Evolutionary conservation across 2,113 vertebrate genomes (phyloP).

Genomic region (Pomatorhinus ruficollis): DNA sequence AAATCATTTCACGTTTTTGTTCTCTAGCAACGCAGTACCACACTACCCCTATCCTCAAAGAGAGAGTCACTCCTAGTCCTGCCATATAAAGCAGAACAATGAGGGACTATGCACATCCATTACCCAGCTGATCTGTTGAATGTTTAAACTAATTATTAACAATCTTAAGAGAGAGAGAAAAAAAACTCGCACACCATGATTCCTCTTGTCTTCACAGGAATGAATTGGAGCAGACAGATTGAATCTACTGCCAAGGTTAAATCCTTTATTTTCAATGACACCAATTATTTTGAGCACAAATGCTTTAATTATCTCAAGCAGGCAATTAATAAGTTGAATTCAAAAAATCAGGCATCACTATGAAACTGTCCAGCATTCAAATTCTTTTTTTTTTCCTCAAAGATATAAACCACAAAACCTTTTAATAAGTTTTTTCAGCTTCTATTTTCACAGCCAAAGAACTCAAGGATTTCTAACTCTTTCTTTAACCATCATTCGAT

Average conservation of each 20-base stretch:
- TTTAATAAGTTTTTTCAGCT: neutral
- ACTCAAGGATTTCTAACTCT: neutral
- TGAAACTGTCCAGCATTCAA: slow-evolving; percentile 28
- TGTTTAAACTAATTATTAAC: slow-evolving; percentile 30
- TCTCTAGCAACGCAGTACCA: neutral
- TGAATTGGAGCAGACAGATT: slow-evolving; percentile 55
- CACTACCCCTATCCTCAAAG: neutral
- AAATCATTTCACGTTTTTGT: neutral
- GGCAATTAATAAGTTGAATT: slow-evolving; percentile 66
- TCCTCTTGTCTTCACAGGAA: neutral
- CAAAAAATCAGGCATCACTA: slow-evolving; percentile 27
- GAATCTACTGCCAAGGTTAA: slow-evolving; percentile 62
- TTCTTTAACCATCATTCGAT: neutral
- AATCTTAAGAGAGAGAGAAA: slow-evolving; percentile 5
- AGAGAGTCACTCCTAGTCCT: accelerated
- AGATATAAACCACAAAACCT: neutral
- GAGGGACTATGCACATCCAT: neutral
- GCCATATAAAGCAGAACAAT: neutral
- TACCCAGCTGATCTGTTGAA: slow-evolving; percentile 27
- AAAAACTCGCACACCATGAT: neutral
- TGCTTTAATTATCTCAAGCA: slow-evolving; percentile 68
- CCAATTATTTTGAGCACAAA: slow-evolving; percentile 68
- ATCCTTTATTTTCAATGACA: slow-evolving; percentile 63
- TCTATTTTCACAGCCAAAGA: neutral
- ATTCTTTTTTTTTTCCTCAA: slow-evolving; percentile 17